A percentile compares a stretch with the other conserved stretches of the same genome.
phyloP scores from a whole-genome alignment of 2,113 vertebrate genomes.

The Tympanuchus pallidicinctus region DNA sequence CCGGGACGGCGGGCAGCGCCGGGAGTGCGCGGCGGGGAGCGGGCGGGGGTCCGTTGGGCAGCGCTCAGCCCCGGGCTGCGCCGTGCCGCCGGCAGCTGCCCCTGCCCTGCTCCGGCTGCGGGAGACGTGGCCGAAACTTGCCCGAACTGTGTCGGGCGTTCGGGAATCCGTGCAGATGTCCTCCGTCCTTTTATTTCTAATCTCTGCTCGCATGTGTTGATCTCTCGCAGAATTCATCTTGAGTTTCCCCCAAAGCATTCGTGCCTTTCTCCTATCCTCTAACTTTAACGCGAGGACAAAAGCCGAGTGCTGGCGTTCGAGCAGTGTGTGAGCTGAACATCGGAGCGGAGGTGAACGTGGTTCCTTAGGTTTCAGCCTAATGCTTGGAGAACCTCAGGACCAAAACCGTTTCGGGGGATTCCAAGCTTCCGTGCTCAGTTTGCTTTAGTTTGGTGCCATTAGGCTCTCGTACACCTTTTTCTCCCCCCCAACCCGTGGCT shows the following conservation, averaged over 20 bases:
- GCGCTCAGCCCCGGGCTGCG: too few species aligned
- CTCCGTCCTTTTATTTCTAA: neutral
- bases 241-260: neutral
- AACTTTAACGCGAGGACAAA: neutral
- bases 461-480: slow-evolving; percentile 42
- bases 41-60: too few species aligned
- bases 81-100: neutral
- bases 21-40: too few species aligned
- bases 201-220: neutral
- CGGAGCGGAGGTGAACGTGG: neutral
- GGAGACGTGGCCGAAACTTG: neutral
- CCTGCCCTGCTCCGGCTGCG: neutral
- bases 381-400: slow-evolving; percentile 18
- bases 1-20: too few species aligned
- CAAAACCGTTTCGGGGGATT: slow-evolving; percentile 37
- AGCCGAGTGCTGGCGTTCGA: neutral
- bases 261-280: neutral
- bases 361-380: neutral
- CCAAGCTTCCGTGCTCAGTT: slow-evolving; percentile 48
- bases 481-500: neutral
- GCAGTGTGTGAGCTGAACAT: neutral
- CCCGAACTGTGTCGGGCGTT: neutral
- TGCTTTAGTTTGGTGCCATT: slow-evolving; percentile 55
- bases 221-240: neutral
- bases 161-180: neutral